A percentile compares a stretch with the other conserved stretches of the same genome.
These are phyloP conservation scores for Mycteria americana DNA, from an alignment of 2,797 vertebrate species.

Conservation along the genomic window DNA sequence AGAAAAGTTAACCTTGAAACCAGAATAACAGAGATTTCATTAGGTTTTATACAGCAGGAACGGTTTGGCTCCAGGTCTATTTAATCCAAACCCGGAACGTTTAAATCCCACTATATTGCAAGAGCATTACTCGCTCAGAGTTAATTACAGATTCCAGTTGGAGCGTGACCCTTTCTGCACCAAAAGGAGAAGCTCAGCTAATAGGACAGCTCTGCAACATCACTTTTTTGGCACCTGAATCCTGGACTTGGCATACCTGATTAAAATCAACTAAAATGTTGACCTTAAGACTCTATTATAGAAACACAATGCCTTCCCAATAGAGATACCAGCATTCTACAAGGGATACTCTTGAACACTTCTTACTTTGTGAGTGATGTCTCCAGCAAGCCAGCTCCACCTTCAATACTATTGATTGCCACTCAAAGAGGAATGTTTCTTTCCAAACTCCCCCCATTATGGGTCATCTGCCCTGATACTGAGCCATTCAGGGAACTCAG, in stretches of 20 bases:
- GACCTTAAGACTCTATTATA: background rate
- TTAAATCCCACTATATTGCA: slow-evolving; percentile 1
- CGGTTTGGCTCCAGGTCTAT: background rate
- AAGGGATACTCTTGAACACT: background rate
- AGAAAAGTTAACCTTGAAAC: background rate
- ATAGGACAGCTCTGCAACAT: background rate
- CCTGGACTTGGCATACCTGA: background rate
- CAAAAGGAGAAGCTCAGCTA: background rate
- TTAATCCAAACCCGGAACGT: background rate
- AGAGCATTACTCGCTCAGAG: background rate
- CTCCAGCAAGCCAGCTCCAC: background rate
- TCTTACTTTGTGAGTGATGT: background rate
- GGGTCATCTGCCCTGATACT: background rate
- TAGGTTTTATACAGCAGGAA: background rate
- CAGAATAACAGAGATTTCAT: background rate
- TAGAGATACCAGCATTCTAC: background rate
- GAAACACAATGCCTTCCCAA: background rate
- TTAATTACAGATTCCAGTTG: background rate
- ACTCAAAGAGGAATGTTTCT: background rate
- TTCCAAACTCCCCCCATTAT: background rate
- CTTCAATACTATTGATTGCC: background rate
- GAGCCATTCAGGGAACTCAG: background rate
- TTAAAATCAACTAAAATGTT: background rate
- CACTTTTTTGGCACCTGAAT: background rate
- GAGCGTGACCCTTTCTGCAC: background rate